Base-by-base conservation (phyloP, 2,113 vertebrate genomes). In the Tinamus guttatus region DNA sequence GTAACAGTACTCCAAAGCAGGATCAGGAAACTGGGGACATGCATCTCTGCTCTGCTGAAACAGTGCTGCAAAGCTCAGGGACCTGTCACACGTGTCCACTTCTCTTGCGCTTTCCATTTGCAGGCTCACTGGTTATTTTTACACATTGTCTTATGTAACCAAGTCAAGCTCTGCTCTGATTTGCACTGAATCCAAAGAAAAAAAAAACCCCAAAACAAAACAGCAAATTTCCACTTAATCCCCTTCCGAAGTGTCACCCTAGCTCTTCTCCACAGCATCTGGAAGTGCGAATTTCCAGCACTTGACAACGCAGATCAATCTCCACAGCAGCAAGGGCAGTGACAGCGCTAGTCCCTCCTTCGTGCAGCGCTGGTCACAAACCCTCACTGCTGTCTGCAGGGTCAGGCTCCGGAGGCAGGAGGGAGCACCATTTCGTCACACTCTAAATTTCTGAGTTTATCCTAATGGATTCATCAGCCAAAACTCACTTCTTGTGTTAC, bases 81-180 rank as follows among this genome's bases (percentile, higher is more conserved):
- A 87, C 5, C 25, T 19, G 73, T 81, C 77, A 59, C 82, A 70
- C 32, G 32, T 68, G 76, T 85, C 91, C 73, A 56, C 13, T 85
- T 81, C 92, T 86, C 90, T 80, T 64, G 76, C 0, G 0, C 65
- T 75, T 81, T 78, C 82, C 73, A 77, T 81, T 90, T 94, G 92
- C 82, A 91, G 3, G 9, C 68, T 70, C 43, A 1, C 0, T 16
- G 65, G 80, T 81, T 94, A 97, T 93, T 97, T 97, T 94, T 95
- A 84, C 11, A 76, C 95, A 90, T 88, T 89, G 51, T 75, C 69
- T 97, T 93, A 94, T 16, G 54, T 79, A 96, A 96, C 62, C 93
- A 81, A 86, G 92, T 87, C 93, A 79, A 88, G 65, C 47, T 84
- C 76, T 93, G 93, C 82, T 91, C 90, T 90, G 82, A 30, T 95